Evolutionary conservation across 2,888 invertebrate genomes (phyloP).

Genomic region (Diogma glabrata): DNA sequence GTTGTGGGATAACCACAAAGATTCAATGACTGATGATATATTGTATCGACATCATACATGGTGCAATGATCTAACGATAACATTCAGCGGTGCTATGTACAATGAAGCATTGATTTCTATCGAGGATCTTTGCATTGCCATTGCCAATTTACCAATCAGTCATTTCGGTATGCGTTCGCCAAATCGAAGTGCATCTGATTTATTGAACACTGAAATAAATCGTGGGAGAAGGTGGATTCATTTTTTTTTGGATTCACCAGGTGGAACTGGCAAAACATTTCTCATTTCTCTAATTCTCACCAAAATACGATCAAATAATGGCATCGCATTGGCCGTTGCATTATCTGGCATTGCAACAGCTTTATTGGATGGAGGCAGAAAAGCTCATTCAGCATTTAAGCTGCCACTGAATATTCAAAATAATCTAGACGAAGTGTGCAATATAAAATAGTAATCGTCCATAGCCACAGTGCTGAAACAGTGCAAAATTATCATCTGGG

Average conservation of each 20-base stretch:
- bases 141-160: constrained; percentile 21
- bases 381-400: neutral
- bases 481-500: neutral
- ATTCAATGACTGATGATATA: too few relatives aligned
- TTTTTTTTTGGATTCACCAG: neutral
- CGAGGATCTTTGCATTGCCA: constrained; percentile 23
- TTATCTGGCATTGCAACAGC: too few relatives aligned
- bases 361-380: neutral
- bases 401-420: too few relatives aligned
- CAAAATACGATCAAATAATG: too few relatives aligned
- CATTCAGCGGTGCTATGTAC: constrained; percentile 10
- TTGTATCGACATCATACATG: neutral
- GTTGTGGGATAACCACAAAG: too few relatives aligned
- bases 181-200: constrained; percentile 2
- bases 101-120: constrained; percentile 24
- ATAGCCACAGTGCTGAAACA: neutral
- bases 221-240: too few relatives aligned
- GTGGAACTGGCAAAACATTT: neutral
- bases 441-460: neutral
- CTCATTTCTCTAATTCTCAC: too few relatives aligned
- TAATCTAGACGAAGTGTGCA: neutral
- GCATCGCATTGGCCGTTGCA: neutral
- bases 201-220: neutral
- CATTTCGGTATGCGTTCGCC: constrained; percentile 21
- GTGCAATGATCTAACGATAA: neutral